Conservation (phyloP, 2,797 vertebrate species). For the Holocentrus rufus region DNA sequence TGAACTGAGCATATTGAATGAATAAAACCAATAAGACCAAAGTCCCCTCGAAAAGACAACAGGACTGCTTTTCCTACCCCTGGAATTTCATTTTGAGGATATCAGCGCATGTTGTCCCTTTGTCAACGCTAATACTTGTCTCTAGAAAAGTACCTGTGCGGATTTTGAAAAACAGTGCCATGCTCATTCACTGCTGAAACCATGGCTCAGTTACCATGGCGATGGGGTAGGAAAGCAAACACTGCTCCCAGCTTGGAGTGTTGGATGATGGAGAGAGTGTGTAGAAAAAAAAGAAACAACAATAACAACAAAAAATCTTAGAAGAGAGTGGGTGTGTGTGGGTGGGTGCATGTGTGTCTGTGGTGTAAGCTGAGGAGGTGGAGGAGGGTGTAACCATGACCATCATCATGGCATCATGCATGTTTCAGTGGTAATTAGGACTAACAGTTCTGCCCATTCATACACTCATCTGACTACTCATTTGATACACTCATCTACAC, state of each 20-base stretch:
- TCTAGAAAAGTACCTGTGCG: conserved; percentile 17
- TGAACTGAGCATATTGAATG: background rate
- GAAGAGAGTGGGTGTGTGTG: background rate
- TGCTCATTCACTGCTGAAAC: conserved; percentile 15
- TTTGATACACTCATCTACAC: too few species aligned
- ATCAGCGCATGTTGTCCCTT: background rate
- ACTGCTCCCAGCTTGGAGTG: conserved; percentile 34
- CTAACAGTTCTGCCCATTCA: background rate
- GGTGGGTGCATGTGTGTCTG: too few species aligned
- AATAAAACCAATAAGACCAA: background rate
- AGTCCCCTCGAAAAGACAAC: background rate
- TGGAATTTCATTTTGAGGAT: background rate
- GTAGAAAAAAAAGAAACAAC: background rate
- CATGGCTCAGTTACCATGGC: conserved; percentile 59
- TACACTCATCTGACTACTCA: background rate
- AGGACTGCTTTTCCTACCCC: background rate
- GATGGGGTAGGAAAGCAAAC: conserved; percentile 40
- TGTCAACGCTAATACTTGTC: conserved; percentile 7
- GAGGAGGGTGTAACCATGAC: too few species aligned
- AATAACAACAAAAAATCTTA: background rate
- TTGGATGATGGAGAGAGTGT: conserved; percentile 38
- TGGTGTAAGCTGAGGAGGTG: too few species aligned
- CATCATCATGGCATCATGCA: background rate
- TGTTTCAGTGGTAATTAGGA: background rate
- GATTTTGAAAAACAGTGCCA: conserved; percentile 22